Base-by-base conservation (phyloP, 1,140 invertebrate genomes). In the Frieseomelitta varia region DNA sequence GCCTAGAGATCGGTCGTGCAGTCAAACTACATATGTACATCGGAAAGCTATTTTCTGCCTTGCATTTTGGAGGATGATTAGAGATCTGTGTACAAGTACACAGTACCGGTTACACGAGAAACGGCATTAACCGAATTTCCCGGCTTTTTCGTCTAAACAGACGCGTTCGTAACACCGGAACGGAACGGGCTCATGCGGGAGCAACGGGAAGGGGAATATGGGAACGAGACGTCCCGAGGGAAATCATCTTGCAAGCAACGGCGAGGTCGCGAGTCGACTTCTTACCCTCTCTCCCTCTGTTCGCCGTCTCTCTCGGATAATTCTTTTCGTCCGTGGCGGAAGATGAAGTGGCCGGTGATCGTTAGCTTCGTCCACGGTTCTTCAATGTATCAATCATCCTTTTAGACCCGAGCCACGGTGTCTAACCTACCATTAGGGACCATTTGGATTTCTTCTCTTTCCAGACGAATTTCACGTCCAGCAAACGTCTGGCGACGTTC, bases 181-280 rank as follows among this genome's bases (percentile, higher is more conserved):
- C 58, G 72, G 88, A 88, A 88, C 81, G 79, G 39, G 80, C 30
- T 77, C 63, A 75, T 75, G n/a, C n/a, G n/a, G n/a, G n/a, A n/a
- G n/a, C n/a, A n/a, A n/a, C 30, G 79, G 67, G 61, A 71, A 75
- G 65, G 67, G 55, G 75, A 78, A 71, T 56, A 27, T 34, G n/a
- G 77, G 65, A 63, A 56, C 55, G 81, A 53, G 73, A n/a, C 21
- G 12, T 39, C 87, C 61, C 84, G 51, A 24, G 87, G 87, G 87
- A 88, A 89, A 89, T 89, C 88, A 88, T 77, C 75, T 68, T 85
- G 72, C 80, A 21, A 87, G 87, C 79, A 47, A 55, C 24, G 24
- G 14, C 34, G 34, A 56, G n/a, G 53, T 77, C 84, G 73, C 53
- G 65, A 75, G 39, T 76, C 21, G 53, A 17, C 78, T 82, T 71